Conservation (phyloP, 2,797 vertebrate species). For the Rhinogobio ventralis region DNA sequence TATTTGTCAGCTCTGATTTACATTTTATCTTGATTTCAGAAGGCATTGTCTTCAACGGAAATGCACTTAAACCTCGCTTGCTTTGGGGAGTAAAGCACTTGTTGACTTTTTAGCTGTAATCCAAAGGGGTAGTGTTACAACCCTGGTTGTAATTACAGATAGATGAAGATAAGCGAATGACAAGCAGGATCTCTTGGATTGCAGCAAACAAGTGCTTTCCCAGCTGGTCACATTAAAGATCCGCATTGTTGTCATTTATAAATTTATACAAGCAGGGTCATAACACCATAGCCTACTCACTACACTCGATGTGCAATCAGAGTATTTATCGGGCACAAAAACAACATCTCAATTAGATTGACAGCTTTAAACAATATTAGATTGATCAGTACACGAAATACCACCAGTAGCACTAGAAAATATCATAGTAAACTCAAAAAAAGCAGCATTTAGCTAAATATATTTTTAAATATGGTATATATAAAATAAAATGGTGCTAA, state of each 20-base stretch:
- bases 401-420: neutral
- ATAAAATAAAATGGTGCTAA: neutral
- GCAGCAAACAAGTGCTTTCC: neutral
- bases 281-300: neutral
- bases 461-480: neutral
- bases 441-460: neutral
- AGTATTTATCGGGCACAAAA: neutral
- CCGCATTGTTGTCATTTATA: neutral
- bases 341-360: neutral
- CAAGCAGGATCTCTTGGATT: neutral
- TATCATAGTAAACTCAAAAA: neutral
- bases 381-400: neutral
- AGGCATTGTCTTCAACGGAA: neutral
- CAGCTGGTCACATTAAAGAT: neutral
- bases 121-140: neutral
- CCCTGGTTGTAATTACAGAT: neutral
- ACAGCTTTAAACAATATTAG: neutral
- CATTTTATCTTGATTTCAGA: constrained; percentile 20
- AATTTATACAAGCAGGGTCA: neutral
- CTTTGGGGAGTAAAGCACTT: constrained; percentile 1
- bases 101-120: neutral
- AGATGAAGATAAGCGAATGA: neutral
- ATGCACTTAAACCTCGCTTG: neutral
- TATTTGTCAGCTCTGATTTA: constrained; percentile 22
- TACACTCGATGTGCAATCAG: neutral